A percentile compares a stretch with the other conserved stretches of the same genome.
These are phyloP conservation scores for Macroglossus sobrinus DNA, from an alignment of 2,113 vertebrate species.

Conservation along the genomic window DNA sequence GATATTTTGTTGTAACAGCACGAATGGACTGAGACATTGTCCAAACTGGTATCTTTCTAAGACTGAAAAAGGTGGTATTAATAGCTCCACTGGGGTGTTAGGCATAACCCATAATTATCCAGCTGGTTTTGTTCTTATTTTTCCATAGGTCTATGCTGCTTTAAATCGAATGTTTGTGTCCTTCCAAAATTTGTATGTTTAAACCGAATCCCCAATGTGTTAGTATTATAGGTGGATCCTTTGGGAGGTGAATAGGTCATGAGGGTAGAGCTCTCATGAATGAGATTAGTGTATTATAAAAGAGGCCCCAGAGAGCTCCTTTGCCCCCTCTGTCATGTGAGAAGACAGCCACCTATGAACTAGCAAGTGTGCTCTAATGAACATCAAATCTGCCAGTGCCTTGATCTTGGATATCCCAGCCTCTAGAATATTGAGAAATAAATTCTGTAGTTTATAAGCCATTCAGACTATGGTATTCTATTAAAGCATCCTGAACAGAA, in stretches of 20 bases:
- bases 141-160: background rate
- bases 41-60: background rate
- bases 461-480: background rate
- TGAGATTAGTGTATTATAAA: background rate
- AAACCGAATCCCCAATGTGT: background rate
- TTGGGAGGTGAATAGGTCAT: background rate
- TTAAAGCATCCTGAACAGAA: background rate
- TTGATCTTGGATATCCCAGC: background rate
- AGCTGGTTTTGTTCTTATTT: background rate
- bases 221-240: background rate
- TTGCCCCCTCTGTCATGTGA: background rate
- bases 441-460: background rate
- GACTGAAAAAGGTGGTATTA: background rate
- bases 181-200: background rate
- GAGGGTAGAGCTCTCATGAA: background rate
- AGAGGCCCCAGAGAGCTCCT: background rate
- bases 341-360: background rate
- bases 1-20: background rate
- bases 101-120: background rate
- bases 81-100: background rate
- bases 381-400: background rate
- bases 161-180: background rate
- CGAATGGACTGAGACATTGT: background rate
- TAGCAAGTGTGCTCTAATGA: background rate
- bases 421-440: background rate